phyloP scores from a whole-genome alignment of 2,888 invertebrate genomes.

The Bellardia pandia region DNA sequence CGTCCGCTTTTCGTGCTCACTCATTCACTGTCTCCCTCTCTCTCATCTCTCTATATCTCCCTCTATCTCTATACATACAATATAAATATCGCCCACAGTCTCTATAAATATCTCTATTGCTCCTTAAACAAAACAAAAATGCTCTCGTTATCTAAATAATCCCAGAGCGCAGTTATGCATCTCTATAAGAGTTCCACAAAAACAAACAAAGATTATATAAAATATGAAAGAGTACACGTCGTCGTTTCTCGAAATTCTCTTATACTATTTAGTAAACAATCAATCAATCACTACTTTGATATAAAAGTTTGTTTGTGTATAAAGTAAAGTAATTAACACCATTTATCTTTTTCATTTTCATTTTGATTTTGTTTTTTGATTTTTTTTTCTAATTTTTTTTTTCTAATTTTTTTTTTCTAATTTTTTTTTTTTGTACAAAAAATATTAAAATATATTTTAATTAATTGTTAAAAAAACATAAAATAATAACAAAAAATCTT shows the following conservation, averaged over 20 bases:
- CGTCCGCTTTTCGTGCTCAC: constrained; percentile 78
- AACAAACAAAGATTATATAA: constrained; percentile 12
- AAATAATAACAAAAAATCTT: constrained; percentile 25
- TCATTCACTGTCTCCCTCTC: constrained; percentile 3
- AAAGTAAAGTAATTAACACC: constrained; percentile 65
- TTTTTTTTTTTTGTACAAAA: constrained; percentile 66
- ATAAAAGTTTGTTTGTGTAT: constrained; percentile 60
- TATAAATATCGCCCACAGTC: constrained; percentile 21
- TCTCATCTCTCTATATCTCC: constrained; percentile 32
- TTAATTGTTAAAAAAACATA: constrained; percentile 70
- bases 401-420: constrained; percentile 36
- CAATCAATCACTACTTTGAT: constrained; percentile 46
- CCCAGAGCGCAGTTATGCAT: constrained; percentile 27
- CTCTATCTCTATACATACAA: constrained; percentile 17
- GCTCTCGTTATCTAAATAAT: constrained; percentile 53
- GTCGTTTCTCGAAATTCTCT: constrained; percentile 41
- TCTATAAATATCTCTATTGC: constrained; percentile 43
- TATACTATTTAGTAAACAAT: constrained; percentile 14
- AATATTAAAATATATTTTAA: constrained; percentile 65
- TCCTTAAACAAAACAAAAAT: constrained; percentile 20
- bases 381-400: constrained; percentile 45
- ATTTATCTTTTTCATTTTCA: constrained; percentile 28
- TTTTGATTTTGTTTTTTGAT: constrained; percentile 42
- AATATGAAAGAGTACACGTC: constrained; percentile 34
- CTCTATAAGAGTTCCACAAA: constrained; percentile 57